These are phyloP conservation scores for Druon quercuslanigerum DNA, from an alignment of 1,140 invertebrate genomes.

Conservation along the genomic window DNA sequence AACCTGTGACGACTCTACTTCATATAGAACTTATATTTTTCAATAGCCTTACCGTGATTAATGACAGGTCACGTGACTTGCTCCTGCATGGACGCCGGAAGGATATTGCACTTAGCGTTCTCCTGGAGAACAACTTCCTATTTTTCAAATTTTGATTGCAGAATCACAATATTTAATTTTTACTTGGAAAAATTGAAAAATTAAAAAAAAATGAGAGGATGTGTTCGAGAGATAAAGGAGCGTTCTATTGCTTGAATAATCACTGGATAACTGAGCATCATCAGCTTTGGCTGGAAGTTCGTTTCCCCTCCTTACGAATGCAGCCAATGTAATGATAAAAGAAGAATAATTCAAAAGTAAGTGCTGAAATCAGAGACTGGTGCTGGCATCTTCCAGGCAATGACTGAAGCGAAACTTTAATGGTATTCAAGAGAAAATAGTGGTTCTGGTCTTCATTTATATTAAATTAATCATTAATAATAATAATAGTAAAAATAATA, in stretches of 20 bases:
- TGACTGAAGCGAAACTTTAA: slow-evolving; percentile 37
- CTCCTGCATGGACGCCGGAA: slow-evolving; percentile 61
- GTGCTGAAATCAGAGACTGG: slow-evolving; percentile 53
- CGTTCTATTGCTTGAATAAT: slow-evolving; percentile 68
- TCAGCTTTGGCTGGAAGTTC: slow-evolving; percentile 61
- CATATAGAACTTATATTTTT: no score
- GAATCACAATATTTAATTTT: background rate
- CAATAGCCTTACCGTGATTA: slow-evolving; percentile 56
- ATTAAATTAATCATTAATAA: background rate
- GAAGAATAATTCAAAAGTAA: slow-evolving; percentile 63
- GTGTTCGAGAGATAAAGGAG: slow-evolving; percentile 46
- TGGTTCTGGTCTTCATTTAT: background rate
- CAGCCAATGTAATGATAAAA: slow-evolving; percentile 67
- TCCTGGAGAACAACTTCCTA: slow-evolving; percentile 41
- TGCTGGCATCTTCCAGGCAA: slow-evolving; percentile 62
- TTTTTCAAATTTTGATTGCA: background rate
- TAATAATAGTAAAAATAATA: no score
- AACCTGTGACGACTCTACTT: no score
- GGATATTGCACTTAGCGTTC: slow-evolving; percentile 57
- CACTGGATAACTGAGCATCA: slow-evolving; percentile 69
- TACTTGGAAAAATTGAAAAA: background rate
- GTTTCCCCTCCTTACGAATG: slow-evolving; percentile 61
- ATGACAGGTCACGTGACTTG: slow-evolving; percentile 58
- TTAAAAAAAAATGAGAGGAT: slow-evolving; percentile 24
- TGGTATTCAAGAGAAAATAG: slow-evolving; percentile 18